Evolutionary conservation across 2,888 invertebrate genomes (phyloP), one percentile per base, ranked within the genome.

Genomic region (Anorthoa munda): DNA sequence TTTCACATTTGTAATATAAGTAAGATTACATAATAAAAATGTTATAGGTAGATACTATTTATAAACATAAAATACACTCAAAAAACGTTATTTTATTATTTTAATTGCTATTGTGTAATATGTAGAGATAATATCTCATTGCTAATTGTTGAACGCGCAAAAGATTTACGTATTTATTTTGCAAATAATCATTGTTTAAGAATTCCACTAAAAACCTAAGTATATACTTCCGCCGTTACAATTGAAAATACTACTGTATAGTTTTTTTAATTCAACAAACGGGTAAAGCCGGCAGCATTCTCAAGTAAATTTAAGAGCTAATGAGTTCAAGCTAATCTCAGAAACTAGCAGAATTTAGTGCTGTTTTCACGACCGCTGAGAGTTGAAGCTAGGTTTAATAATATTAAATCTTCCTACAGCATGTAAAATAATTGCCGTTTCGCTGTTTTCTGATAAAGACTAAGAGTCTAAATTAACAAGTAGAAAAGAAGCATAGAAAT

Each of bases 351-450:
- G 63, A 69, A 79, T 82, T 76, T 69, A 82, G 61, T 70, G 66
- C 69, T 70, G 77, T 46, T 79, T 68, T 66, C 77, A 79, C 60
- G 21, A 94, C 75, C n/a, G 88, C 88, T 58, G 81, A 66, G 61
- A 75, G 39, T 69, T 59, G 51, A 39, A 80, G 53, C 66, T 56
- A 61, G 77, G 13, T 73, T 93, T 90, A 45, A 89, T 90, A 72
- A 69, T 61, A 70, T 72, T 80, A 72, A 79, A 79, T 76, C 72
- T 72, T 82, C 46, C 63, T 71, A 59, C 65, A 79, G 56, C 48
- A 60, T 83, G 53, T 64, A 45, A 78, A 78, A 78, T 64, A 53
- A 78, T 71, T 64, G 39, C 23, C 13, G n/a, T 48, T 77, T 21
- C 12, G 4, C 58, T 13, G 21, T 53, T 12, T 58, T n/a, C 79